A percentile compares a stretch with the other conserved stretches of the same genome.
These are phyloP conservation scores for Orius insidiosus DNA, from an alignment of 1,140 invertebrate genomes.

Conservation along the genomic window DNA sequence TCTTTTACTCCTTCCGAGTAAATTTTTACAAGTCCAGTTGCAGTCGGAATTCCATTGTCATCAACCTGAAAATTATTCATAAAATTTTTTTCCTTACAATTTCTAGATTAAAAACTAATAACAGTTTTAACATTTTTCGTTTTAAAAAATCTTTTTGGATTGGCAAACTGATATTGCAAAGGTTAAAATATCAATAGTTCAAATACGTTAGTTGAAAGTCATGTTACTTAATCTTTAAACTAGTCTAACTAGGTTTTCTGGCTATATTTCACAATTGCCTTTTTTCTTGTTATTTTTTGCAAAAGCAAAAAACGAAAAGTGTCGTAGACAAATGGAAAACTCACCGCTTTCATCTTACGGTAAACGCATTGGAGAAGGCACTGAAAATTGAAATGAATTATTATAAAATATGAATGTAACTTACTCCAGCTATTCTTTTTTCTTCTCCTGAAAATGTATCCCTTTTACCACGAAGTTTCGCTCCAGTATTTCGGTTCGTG, in stretches of 20 bases:
- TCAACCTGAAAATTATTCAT: slow-evolving; percentile 25
- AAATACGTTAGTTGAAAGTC: no score
- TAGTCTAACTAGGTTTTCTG: no score
- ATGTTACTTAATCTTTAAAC: no score
- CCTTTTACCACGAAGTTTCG: slow-evolving; percentile 30
- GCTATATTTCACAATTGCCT: no score
- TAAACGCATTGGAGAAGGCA: slow-evolving; percentile 46
- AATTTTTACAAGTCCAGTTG: slow-evolving; percentile 43
- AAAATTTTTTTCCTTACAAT: not conserved
- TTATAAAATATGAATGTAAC: slow-evolving; percentile 18
- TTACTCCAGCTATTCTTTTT: slow-evolving; percentile 40
- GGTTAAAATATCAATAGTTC: no score
- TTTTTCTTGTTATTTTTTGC: no score
- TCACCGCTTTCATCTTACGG: slow-evolving; percentile 45
- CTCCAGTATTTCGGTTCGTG: no score
- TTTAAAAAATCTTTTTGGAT: no score
- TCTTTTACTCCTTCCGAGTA: slow-evolving; percentile 52
- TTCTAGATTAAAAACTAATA: slow-evolving; percentile 3
- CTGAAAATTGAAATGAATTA: slow-evolving; percentile 34
- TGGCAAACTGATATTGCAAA: no score
- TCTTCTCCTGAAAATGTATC: slow-evolving; percentile 39
- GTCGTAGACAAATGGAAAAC: no score
- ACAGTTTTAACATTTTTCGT: no score
- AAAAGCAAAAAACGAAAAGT: no score
- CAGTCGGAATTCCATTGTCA: slow-evolving; percentile 39